Conservation (phyloP, 2,888 invertebrate genomes). For the Leptopilina syphax region DNA sequence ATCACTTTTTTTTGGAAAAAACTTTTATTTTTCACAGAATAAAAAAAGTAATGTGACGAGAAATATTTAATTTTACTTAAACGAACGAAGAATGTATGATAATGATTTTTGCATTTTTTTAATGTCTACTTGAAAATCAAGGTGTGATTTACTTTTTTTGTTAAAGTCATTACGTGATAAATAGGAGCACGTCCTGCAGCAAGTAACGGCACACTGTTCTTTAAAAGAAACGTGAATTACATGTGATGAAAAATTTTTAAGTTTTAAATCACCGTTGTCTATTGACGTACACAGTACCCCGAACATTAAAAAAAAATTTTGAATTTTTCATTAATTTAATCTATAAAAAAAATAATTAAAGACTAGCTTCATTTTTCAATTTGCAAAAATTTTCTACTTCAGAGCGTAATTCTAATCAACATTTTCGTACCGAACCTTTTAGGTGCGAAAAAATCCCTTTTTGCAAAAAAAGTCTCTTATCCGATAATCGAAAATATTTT, state of each 20-base stretch:
- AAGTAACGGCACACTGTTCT: slow-evolving; percentile 53
- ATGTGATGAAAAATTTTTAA: slow-evolving; percentile 7
- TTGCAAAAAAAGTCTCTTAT: too few relatives aligned
- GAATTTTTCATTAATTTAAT: too few relatives aligned
- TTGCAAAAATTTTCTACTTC: too few relatives aligned
- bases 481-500: too few relatives aligned
- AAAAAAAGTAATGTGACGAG: too few relatives aligned
- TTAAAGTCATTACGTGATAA: slow-evolving; percentile 50
- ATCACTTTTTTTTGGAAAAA: not conserved
- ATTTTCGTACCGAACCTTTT: too few relatives aligned
- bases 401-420: too few relatives aligned
- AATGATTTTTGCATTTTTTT: not conserved
- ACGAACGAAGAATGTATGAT: not conserved
- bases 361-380: too few relatives aligned
- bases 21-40: not conserved
- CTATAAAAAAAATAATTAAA: too few relatives aligned
- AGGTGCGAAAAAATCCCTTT: too few relatives aligned
- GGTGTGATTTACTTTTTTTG: slow-evolving; percentile 3
- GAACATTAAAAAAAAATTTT: not conserved
- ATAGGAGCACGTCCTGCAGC: slow-evolving; percentile 47
- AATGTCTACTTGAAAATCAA: slow-evolving; percentile 1
- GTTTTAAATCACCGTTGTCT: too few relatives aligned
- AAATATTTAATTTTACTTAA: too few relatives aligned
- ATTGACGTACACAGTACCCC: not conserved
- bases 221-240: slow-evolving; percentile 46